Conservation (phyloP, 2,113 vertebrate species). For the Megaleporinus macrocephalus region DNA sequence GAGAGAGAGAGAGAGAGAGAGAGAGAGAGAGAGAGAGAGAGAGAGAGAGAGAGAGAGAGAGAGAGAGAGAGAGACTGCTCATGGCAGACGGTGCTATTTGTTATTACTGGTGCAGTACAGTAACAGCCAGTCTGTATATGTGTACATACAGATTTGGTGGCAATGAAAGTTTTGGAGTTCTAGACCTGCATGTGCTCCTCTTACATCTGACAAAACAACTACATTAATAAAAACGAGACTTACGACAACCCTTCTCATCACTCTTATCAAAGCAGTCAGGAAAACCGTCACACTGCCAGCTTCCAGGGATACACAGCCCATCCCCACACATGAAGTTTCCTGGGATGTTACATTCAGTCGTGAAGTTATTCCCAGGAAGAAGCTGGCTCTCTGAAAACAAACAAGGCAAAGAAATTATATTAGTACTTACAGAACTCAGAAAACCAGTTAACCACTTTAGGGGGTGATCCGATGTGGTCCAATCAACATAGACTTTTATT, state of each 20-base stretch:
- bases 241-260: conserved; percentile 94
- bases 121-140: conserved; percentile 61
- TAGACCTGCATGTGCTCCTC: conserved; percentile 3
- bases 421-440: neutral
- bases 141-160: conserved; percentile 64
- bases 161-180: conserved; percentile 59
- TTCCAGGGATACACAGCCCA: conserved; percentile 89
- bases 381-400: conserved; percentile 87
- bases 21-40: too few species aligned
- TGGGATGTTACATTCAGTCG: conserved; percentile 95
- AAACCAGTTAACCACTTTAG: neutral
- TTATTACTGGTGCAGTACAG: conserved; percentile 60
- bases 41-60: conserved; percentile 45
- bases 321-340: conserved; percentile 96
- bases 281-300: conserved; percentile 92
- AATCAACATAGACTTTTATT: too few species aligned
- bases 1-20: too few species aligned
- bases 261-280: conserved; percentile 94
- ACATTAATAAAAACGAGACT: conserved; percentile 70
- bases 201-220: conserved; percentile 11
- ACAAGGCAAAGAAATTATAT: neutral
- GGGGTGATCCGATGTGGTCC: neutral
- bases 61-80: conserved; percentile 48
- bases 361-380: conserved; percentile 93
- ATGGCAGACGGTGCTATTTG: conserved; percentile 58